A percentile compares a stretch with the other conserved stretches of the same genome.
phyloP scores from a whole-genome alignment of 2,797 vertebrate species.

The Amblyraja radiata region DNA sequence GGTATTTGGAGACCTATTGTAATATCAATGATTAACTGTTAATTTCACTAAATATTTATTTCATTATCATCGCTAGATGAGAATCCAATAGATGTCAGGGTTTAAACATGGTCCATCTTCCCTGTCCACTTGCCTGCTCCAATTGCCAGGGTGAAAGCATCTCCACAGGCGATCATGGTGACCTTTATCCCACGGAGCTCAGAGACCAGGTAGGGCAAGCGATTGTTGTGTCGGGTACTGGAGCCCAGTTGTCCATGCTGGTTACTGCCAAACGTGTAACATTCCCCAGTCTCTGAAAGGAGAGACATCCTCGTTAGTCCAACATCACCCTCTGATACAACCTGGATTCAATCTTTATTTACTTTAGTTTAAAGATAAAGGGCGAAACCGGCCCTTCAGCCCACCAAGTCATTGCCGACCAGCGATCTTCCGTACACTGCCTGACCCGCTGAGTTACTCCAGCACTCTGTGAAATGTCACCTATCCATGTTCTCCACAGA shows the following conservation, averaged over 20 bases:
- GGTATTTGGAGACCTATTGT: neutral
- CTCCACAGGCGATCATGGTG: constrained; percentile 81
- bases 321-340: too few relatives aligned
- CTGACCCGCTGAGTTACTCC: too few relatives aligned
- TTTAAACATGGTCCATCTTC: neutral
- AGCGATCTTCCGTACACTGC: too few relatives aligned
- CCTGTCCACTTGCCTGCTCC: constrained; percentile 66
- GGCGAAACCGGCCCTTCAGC: too few relatives aligned
- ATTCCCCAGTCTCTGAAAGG: constrained; percentile 72
- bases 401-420: too few relatives aligned
- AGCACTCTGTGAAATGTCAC: too few relatives aligned
- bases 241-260: constrained; percentile 91
- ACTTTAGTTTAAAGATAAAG: too few relatives aligned
- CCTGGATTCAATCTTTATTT: too few relatives aligned
- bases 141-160: constrained; percentile 89
- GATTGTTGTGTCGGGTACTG: constrained; percentile 67
- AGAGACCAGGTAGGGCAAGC: constrained; percentile 75
- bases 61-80: neutral
- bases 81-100: neutral
- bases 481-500: too few relatives aligned
- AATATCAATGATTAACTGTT: neutral
- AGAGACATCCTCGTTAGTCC: neutral
- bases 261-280: constrained; percentile 96
- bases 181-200: constrained; percentile 67
- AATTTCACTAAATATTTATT: neutral